A percentile compares a stretch with the other conserved stretches of the same genome.
These are phyloP conservation scores for Pararge aegeria DNA, from an alignment of 1,140 invertebrate species.

Conservation along the genomic window DNA sequence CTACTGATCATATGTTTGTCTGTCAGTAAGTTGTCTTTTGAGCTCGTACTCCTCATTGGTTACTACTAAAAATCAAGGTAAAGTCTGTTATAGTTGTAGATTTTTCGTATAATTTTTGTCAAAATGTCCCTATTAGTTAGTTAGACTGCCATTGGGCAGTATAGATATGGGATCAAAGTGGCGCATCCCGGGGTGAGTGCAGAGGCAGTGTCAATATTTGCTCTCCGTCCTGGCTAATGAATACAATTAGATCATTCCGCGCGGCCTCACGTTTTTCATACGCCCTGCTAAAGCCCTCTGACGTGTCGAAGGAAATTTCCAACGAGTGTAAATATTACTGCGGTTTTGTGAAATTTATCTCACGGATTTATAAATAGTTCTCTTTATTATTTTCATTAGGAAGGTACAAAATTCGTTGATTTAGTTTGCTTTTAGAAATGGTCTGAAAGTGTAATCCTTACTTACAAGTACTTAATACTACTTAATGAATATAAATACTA, in stretches of 20 bases:
- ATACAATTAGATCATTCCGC: constrained; percentile 79
- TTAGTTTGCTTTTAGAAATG: too few species aligned
- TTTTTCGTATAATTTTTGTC: background rate
- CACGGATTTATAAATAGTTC: background rate
- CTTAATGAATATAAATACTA: too few species aligned
- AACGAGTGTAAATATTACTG: constrained; percentile 42
- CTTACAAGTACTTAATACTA: too few species aligned
- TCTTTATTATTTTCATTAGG: background rate
- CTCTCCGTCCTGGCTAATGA: constrained; percentile 71
- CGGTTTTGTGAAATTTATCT: background rate
- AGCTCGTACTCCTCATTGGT: too few species aligned
- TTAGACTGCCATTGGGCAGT: constrained; percentile 3
- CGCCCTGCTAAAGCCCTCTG: constrained; percentile 58
- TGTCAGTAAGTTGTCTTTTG: too few species aligned
- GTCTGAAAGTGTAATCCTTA: too few species aligned
- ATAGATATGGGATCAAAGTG: constrained; percentile 33
- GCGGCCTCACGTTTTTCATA: constrained; percentile 75
- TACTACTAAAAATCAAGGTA: too few species aligned
- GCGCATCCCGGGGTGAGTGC: constrained; percentile 44
- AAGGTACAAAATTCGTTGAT: too few species aligned
- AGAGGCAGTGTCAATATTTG: constrained; percentile 70
- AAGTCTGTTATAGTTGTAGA: too few species aligned
- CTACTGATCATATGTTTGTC: too few species aligned
- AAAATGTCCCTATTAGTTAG: background rate
- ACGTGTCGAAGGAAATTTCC: constrained; percentile 63